phyloP scores from a whole-genome alignment of 1,140 invertebrate species.

The Elymnias hypermnestra region DNA sequence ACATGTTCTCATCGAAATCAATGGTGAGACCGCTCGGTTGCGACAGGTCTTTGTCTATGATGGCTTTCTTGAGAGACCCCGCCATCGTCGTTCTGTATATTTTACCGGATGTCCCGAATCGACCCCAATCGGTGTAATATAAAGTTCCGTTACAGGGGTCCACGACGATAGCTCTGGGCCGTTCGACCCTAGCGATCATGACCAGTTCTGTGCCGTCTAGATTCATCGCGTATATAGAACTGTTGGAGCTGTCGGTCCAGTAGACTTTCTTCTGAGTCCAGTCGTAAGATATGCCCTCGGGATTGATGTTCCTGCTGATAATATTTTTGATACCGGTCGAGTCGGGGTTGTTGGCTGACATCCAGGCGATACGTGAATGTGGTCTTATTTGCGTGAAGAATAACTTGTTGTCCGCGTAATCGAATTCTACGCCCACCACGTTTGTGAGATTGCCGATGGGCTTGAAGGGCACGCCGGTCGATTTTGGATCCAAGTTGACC shows the following conservation, averaged over 20 bases:
- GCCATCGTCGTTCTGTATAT: slow-evolving; percentile 98
- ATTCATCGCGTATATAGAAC: slow-evolving; percentile 97
- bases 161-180: slow-evolving; percentile 95
- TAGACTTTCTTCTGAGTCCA: slow-evolving; percentile 98
- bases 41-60: slow-evolving; percentile 93
- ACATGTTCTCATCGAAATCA: slow-evolving; percentile 95
- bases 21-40: slow-evolving; percentile 97
- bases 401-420: slow-evolving; percentile 90
- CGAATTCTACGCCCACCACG: slow-evolving; percentile 97
- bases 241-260: slow-evolving; percentile 97
- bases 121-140: slow-evolving; percentile 96
- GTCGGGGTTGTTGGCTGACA: slow-evolving; percentile 82
- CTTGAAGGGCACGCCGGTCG: slow-evolving; percentile 89
- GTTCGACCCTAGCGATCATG: slow-evolving; percentile 94
- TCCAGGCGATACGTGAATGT: slow-evolving; percentile 90
- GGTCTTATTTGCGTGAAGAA: slow-evolving; percentile 95
- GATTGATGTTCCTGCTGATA: slow-evolving; percentile 90
- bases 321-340: slow-evolving; percentile 82
- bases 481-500: slow-evolving; percentile 88
- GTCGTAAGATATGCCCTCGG: slow-evolving; percentile 97
- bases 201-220: slow-evolving; percentile 91
- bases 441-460: slow-evolving; percentile 94
- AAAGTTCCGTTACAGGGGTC: slow-evolving; percentile 97
- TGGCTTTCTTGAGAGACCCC: slow-evolving; percentile 92
- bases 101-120: slow-evolving; percentile 93